Conservation (phyloP, 1,140 invertebrate species). For the Diploscapter pachys region DNA sequence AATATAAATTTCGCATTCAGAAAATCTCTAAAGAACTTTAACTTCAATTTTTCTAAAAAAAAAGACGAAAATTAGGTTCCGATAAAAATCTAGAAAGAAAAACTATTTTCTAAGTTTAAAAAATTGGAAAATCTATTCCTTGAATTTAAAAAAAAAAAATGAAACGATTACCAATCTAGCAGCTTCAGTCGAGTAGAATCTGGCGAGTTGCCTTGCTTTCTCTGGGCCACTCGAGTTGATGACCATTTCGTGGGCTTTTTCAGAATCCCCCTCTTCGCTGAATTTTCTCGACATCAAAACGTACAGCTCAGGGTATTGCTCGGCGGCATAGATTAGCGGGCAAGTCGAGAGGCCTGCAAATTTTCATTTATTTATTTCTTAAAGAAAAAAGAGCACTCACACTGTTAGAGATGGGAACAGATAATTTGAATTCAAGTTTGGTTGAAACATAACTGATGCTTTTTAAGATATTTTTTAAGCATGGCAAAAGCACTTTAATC, state of each 20-base stretch:
- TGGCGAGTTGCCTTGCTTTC: slow-evolving; percentile 85
- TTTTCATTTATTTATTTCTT: background rate
- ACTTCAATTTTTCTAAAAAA: slow-evolving; percentile 1
- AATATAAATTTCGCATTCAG: background rate
- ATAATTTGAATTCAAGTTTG: background rate
- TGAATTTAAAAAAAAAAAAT: no score
- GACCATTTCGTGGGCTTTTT: slow-evolving; percentile 43
- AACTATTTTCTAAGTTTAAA: background rate
- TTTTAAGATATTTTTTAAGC: background rate
- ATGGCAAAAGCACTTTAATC: background rate
- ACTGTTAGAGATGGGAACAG: background rate
- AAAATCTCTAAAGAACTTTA: slow-evolving; percentile 17
- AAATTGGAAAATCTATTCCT: slow-evolving; percentile 6
- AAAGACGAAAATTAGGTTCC: background rate
- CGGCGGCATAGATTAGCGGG: slow-evolving; percentile 63
- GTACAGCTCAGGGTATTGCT: slow-evolving; percentile 51
- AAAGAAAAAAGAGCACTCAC: background rate
- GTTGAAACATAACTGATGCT: background rate
- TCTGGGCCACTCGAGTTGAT: slow-evolving; percentile 75
- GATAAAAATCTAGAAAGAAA: slow-evolving; percentile 3
- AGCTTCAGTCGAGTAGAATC: slow-evolving; percentile 83
- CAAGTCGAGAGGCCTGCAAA: slow-evolving; percentile 60
- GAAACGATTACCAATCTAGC: slow-evolving; percentile 69
- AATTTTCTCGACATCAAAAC: slow-evolving; percentile 48
- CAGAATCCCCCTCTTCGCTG: slow-evolving; percentile 46